Evolutionary conservation across 1,140 invertebrate genomes (phyloP).

Genomic region (Penaeus indicus): DNA sequence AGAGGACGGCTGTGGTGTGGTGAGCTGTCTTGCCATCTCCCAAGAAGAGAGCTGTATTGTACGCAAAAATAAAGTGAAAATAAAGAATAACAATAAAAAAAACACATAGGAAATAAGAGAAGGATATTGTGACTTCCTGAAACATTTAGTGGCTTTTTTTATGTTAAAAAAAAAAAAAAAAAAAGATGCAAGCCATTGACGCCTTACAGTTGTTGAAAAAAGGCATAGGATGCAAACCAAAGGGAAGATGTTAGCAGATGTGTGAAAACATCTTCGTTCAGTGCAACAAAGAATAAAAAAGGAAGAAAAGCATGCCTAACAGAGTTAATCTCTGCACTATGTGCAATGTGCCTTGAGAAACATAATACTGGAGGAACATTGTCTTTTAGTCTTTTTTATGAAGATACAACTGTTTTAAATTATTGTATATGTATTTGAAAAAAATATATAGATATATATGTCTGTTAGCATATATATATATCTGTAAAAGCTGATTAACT

Average conservation of each 20-base stretch:
- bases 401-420: conserved; percentile 12
- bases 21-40: too few relatives aligned
- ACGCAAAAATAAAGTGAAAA: too few relatives aligned
- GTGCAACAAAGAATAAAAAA: conserved; percentile 27
- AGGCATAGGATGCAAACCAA: conserved; percentile 1
- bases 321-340: conserved; percentile 41
- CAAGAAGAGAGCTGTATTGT: too few relatives aligned
- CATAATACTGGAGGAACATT: background rate
- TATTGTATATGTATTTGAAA: conserved; percentile 1
- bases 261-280: conserved; percentile 22
- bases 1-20: too few relatives aligned
- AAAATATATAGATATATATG: conserved; percentile 17
- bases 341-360: conserved; percentile 58
- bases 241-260: background rate
- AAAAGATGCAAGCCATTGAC: conserved; percentile 38
- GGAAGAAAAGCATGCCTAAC: conserved; percentile 46
- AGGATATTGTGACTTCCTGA: conserved; percentile 35
- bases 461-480: background rate
- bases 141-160: conserved; percentile 36
- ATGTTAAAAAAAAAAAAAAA: background rate
- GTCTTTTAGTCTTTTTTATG: background rate
- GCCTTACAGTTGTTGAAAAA: conserved; percentile 42
- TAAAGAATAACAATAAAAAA: too few relatives aligned
- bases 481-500: background rate
- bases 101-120: background rate